Evolutionary conservation across 2,113 vertebrate genomes (phyloP), one percentile per base, ranked within the genome.

Genomic region (Bufo bufo): DNA sequence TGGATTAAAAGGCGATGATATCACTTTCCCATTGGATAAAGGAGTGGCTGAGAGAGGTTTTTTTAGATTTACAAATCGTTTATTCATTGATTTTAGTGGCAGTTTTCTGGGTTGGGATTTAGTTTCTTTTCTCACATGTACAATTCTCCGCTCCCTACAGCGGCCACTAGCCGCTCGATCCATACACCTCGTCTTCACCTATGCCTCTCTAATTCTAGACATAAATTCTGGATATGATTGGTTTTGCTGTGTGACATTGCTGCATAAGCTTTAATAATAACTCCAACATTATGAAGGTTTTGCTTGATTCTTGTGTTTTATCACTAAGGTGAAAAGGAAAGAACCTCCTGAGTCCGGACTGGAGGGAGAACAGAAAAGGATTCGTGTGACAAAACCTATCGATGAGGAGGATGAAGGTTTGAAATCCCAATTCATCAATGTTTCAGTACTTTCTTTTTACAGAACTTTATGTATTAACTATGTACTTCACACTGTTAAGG

Each of bases 371-470:
- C 97, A 95, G 94, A 99, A 99, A 92, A 96, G 98, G 88, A 96
- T 97, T 17, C 94, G 98, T 61, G 97, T 97, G 10, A 99, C 98
- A 0, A 94, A 97, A 12, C 97, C 97, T 0, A 96, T 96, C 1
- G 98, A 99, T 9, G 98, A 99, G 89, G 98, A 99, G 90, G 98
- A 99, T 81, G 98, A 99, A 97, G 98, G 98, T 99, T 77, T 45
- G 92, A 12, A 71, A 63, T n/a, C 17, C 5, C 23, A 82, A 23
- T 54, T 56, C 1, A 56, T 17, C 19, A 75, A 20, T 20, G 2
- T 50, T 49, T 11, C 3, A 59, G 13, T 59, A 45, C 2, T 59
- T 19, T 59, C 23, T 0, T 59, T 79, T 79, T 79, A 13, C 54
- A 12, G 9, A 78, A 9, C 17, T 11, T 52, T 2, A 3, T 77